Evolutionary conservation across 2,797 vertebrate species (phyloP), one percentile per base, ranked within the genome.

Genomic region (Vespertilio murinus): DNA sequence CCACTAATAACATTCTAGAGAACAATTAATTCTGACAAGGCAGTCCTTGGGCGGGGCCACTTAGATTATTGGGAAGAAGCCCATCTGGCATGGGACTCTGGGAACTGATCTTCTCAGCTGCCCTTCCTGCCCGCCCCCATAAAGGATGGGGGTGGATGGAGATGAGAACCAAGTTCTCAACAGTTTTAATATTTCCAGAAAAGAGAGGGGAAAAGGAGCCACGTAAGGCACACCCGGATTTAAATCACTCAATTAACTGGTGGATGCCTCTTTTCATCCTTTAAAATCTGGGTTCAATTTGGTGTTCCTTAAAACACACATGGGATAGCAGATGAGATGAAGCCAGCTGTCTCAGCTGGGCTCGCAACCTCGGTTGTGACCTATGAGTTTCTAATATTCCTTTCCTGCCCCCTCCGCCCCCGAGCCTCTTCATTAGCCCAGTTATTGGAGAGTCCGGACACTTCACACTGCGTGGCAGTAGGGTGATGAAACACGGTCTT

Each of bases 1-100:
- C 98, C 93, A 98, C 98, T 98, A 98, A 98, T 98, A 98, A 96
- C 95, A 98, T 98, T 98, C 96, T 97, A 97, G 97, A 98, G 98
- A 98, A 98, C 98, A 98, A 98, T 98, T 98, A 97, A 98, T 98
- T 98, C 98, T 98, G 98, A 99, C 98, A 98, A 98, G 98, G 99
- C 96, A 93, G 97, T 98, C 96, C 91, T 96, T 94, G 94, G 98
- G 97, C 96, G 97, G 98, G 79, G 59, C 56, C 98, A 98, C 97
- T 92, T 89, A 73, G 91, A 92, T 12, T 93, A 81, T 38, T 52
- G 70, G 90, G 95, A 70, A 30, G 95, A 96, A 69, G 78, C 69
- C 47, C 67, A 80, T 84, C 77, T 94, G 88, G 64, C 80, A 79
- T 47, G 14, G 40, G 87, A 49, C 23, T 89, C 92, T 59, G 74